A percentile compares a stretch with the other conserved stretches of the same genome.
These are phyloP conservation scores for Cyprinus carpio DNA, from an alignment of 2,113 vertebrate genomes.

Conservation along the genomic window DNA sequence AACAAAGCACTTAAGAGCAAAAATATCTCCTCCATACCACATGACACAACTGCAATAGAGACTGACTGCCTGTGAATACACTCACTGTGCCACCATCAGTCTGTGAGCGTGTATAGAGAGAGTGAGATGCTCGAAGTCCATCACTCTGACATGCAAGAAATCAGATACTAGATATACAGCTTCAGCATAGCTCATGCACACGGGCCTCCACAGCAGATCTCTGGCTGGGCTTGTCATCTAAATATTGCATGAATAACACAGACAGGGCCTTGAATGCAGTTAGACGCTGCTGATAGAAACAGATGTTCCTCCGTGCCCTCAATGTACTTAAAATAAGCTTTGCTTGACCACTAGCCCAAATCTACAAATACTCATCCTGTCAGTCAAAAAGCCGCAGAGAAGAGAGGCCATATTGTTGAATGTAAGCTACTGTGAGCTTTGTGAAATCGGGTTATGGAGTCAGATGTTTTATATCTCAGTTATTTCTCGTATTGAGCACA, in stretches of 20 bases:
- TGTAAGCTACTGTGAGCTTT: slow-evolving; percentile 5
- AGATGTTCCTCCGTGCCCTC: slow-evolving; percentile 66
- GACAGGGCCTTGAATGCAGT: slow-evolving; percentile 63
- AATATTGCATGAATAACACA: slow-evolving; percentile 77
- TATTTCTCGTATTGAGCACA: neutral
- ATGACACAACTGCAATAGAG: slow-evolving; percentile 29
- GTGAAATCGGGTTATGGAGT: neutral
- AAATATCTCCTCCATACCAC: neutral
- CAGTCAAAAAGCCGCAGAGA: slow-evolving; percentile 24
- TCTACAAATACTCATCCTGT: slow-evolving; percentile 37
- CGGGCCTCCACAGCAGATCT: slow-evolving; percentile 63
- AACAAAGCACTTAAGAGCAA: slow-evolving; percentile 4
- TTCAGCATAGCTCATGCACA: slow-evolving; percentile 31
- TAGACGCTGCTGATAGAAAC: slow-evolving; percentile 69
- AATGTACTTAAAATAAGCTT: slow-evolving; percentile 64
- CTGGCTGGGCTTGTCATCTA: slow-evolving; percentile 70
- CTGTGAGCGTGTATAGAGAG: slow-evolving; percentile 49
- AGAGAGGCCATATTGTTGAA: neutral
- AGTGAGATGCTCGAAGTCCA: slow-evolving; percentile 34
- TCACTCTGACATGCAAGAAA: slow-evolving; percentile 43
- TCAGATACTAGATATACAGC: slow-evolving; percentile 43
- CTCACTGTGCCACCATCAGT: slow-evolving; percentile 54
- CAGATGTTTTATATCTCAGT: neutral
- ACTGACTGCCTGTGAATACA: slow-evolving; percentile 30
- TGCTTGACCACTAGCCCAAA: slow-evolving; percentile 53